Conservation (phyloP, 2,113 vertebrate species). For the Brachirus orientalis region DNA sequence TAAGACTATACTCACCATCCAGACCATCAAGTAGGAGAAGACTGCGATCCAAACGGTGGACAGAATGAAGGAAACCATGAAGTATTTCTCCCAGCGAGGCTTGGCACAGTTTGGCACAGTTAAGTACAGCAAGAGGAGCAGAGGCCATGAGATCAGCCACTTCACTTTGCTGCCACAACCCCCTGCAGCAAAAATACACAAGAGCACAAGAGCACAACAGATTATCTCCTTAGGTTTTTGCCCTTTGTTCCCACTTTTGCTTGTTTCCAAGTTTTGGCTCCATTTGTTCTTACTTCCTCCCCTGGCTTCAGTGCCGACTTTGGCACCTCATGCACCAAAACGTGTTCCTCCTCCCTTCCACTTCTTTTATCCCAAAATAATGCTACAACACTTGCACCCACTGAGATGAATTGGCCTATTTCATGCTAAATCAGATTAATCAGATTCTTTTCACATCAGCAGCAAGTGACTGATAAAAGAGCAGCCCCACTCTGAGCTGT, state of each 20-base stretch:
- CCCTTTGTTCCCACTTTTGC: too few species aligned
- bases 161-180: slow-evolving; percentile 87
- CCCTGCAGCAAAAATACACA: slow-evolving; percentile 70
- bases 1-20: slow-evolving; percentile 88
- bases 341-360: not conserved
- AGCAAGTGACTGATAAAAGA: slow-evolving; percentile 27
- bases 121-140: slow-evolving; percentile 89
- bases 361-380: not conserved
- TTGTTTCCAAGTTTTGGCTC: not conserved
- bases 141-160: slow-evolving; percentile 94
- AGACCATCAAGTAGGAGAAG: slow-evolving; percentile 99
- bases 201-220: not conserved
- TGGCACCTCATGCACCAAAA: not conserved
- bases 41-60: slow-evolving; percentile 97
- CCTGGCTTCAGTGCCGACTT: too few species aligned
- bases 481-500: slow-evolving; percentile 36
- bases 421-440: slow-evolving; percentile 20
- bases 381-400: slow-evolving; percentile 8
- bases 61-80: slow-evolving; percentile 93
- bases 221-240: not conserved
- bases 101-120: slow-evolving; percentile 95
- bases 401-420: not conserved
- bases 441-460: slow-evolving; percentile 21
- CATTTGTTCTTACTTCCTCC: too few species aligned
- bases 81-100: slow-evolving; percentile 93